Percentiles rank a stretch among this genome's conserved stretches.
Evolutionary conservation across 2,888 invertebrate genomes (phyloP).

Genomic region (Ectemnius continuus): DNA sequence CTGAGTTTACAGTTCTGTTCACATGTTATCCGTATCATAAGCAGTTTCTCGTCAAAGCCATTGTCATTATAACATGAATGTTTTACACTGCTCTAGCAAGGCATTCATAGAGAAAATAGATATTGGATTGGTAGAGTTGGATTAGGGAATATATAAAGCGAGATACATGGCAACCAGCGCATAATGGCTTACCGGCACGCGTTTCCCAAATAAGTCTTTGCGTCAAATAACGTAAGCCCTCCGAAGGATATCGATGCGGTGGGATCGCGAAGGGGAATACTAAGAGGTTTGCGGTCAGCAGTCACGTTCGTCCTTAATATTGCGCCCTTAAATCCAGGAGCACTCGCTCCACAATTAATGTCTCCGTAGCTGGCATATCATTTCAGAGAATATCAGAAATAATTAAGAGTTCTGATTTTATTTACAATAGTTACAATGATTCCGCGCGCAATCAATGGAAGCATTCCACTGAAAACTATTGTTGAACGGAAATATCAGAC

Average conservation of each 20-base stretch:
- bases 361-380: too few species aligned
- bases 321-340: slow-evolving; percentile 64
- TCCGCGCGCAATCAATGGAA: neutral
- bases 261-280: slow-evolving; percentile 64
- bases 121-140: too few species aligned
- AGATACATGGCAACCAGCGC: slow-evolving; percentile 31
- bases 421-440: neutral
- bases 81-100: too few species aligned
- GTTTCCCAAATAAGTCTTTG: slow-evolving; percentile 66
- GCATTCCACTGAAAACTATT: slow-evolving; percentile 12
- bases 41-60: too few species aligned
- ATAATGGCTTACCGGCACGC: slow-evolving; percentile 50
- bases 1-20: slow-evolving; percentile 38
- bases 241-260: slow-evolving; percentile 77
- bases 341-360: slow-evolving; percentile 54
- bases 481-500: slow-evolving; percentile 34
- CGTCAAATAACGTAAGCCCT: slow-evolving; percentile 77
- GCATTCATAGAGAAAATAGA: too few species aligned
- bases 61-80: too few species aligned
- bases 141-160: too few species aligned
- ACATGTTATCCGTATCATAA: slow-evolving; percentile 31
- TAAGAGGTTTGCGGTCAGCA: slow-evolving; percentile 74
- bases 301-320: slow-evolving; percentile 79
- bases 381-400: too few species aligned
- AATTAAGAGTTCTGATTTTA: too few species aligned